A percentile compares a stretch with the other conserved stretches of the same genome.
Conservation (phyloP, 1,140 invertebrate genomes). For the Linepithema humile region DNA sequence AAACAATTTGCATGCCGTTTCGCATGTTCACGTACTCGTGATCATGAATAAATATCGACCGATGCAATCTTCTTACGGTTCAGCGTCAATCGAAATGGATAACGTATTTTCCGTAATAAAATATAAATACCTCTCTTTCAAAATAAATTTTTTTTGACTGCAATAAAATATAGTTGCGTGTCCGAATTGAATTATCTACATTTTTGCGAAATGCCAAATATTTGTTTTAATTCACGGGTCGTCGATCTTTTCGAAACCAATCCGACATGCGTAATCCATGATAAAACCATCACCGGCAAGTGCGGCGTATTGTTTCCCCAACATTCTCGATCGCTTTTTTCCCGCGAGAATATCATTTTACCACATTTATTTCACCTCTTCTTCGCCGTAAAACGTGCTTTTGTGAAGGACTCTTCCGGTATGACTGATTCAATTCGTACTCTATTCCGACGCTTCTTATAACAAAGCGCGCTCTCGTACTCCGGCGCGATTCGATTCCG, state of each 20-base stretch:
- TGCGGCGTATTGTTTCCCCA: neutral
- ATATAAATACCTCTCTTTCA: no score
- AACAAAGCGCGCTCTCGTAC: neutral
- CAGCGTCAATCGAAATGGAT: neutral
- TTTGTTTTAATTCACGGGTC: neutral
- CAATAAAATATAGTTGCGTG: neutral
- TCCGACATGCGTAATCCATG: neutral
- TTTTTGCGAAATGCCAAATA: neutral
- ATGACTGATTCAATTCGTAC: slow-evolving; percentile 8
- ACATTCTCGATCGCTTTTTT: neutral
- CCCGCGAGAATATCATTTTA: neutral
- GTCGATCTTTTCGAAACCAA: neutral
- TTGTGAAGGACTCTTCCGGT: neutral
- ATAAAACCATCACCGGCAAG: neutral
- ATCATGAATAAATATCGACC: neutral
- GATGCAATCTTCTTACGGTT: neutral
- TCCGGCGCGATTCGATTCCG: neutral
- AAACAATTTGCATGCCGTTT: neutral
- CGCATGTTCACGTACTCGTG: neutral
- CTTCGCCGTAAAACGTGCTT: neutral
- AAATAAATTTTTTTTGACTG: neutral
- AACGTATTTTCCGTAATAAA: no score
- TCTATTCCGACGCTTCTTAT: neutral
- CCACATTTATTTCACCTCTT: neutral
- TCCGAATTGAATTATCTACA: neutral